These are phyloP conservation scores for Lampris incognitus DNA, from an alignment of 2,113 vertebrate species.

Conservation along the genomic window DNA sequence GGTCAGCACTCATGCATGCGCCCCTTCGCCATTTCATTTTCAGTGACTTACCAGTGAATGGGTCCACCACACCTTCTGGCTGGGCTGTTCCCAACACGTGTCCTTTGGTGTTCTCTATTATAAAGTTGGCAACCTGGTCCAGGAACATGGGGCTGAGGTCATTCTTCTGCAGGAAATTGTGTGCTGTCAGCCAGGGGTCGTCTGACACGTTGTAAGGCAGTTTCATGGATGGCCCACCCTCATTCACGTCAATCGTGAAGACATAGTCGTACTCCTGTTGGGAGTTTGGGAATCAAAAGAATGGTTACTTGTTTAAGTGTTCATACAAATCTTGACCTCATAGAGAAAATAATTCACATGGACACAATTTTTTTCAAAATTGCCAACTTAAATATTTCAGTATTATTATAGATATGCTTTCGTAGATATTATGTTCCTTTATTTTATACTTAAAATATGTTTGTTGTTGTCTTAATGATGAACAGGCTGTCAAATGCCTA, in stretches of 20 bases:
- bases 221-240: slow-evolving; percentile 94
- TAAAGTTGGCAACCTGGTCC: slow-evolving; percentile 98
- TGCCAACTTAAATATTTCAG: no score
- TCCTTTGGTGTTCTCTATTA: slow-evolving; percentile 97
- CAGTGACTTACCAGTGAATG: slow-evolving; percentile 89
- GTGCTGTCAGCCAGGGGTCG: slow-evolving; percentile 95
- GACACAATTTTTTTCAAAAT: no score
- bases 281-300: background rate
- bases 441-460: no score
- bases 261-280: slow-evolving; percentile 96
- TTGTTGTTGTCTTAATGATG: no score
- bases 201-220: slow-evolving; percentile 93
- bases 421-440: no score
- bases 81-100: slow-evolving; percentile 83
- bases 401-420: no score
- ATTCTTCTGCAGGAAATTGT: slow-evolving; percentile 96
- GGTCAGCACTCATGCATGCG: no score
- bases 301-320: background rate
- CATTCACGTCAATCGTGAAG: slow-evolving; percentile 96
- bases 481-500: no score
- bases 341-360: no score
- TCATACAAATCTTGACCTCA: background rate
- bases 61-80: slow-evolving; percentile 83
- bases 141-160: slow-evolving; percentile 96
- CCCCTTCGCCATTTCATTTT: no score